Conservation (phyloP, 2,797 vertebrate species). For the Myotis planiceps region DNA sequence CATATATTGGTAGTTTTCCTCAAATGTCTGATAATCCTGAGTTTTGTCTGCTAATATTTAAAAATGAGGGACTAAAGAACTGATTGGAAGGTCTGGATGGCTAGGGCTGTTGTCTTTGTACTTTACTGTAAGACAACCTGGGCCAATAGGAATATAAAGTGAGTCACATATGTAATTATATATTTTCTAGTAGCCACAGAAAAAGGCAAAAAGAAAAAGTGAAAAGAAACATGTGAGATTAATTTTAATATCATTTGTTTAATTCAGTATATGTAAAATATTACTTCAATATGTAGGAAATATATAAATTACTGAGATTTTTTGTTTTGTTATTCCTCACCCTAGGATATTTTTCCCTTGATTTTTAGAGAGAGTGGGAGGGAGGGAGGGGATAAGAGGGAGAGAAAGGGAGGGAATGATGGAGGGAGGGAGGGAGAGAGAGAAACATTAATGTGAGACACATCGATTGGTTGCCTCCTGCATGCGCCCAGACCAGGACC, state of each 20-base stretch:
- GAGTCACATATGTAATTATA: background rate
- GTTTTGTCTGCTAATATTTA: constrained; percentile 21
- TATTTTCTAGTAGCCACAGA: background rate
- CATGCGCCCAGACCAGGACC: no score
- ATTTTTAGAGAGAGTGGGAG: background rate
- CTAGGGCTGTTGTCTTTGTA: background rate
- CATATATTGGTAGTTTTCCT: background rate
- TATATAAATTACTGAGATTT: background rate
- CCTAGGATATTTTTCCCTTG: background rate
- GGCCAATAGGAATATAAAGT: background rate
- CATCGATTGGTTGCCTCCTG: background rate
- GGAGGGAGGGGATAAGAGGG: no score
- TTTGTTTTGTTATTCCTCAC: background rate
- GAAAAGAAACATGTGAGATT: constrained; percentile 13
- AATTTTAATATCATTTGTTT: constrained; percentile 11
- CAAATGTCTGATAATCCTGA: background rate
- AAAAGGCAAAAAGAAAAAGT: background rate
- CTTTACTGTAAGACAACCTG: background rate
- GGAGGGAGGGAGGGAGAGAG: no score
- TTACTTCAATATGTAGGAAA: background rate
- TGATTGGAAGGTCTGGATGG: background rate
- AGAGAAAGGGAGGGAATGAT: no score
- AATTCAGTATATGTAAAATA: background rate
- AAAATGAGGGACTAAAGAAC: constrained; percentile 6
- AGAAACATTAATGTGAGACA: background rate